These are phyloP conservation scores for Hypercompe scribonia DNA, from an alignment of 2,888 invertebrate species.

Conservation along the genomic window DNA sequence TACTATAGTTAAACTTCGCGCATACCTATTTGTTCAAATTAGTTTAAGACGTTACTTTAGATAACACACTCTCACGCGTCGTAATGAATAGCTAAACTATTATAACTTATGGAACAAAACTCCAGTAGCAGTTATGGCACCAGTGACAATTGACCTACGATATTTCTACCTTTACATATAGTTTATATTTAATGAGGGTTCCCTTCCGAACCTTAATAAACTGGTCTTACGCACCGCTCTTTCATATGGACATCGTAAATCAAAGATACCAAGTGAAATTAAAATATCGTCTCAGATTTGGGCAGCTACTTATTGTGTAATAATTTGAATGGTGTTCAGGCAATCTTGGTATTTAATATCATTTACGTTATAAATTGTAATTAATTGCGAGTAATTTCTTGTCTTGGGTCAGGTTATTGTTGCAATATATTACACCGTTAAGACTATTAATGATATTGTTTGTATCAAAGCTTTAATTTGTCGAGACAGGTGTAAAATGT, in stretches of 20 bases:
- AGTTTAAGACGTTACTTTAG: constrained; percentile 54
- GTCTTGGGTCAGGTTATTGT: constrained; percentile 58
- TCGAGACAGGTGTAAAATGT: constrained; percentile 19
- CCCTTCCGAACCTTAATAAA: constrained; percentile 27
- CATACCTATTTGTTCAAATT: constrained; percentile 49
- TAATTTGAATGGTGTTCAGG: constrained; percentile 55
- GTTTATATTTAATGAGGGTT: constrained; percentile 21
- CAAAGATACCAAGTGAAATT: constrained; percentile 75
- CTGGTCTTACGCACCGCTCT: constrained; percentile 71
- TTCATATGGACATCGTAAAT: constrained; percentile 78
- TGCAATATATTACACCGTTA: constrained; percentile 47
- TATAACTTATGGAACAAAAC: constrained; percentile 62
- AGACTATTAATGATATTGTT: constrained; percentile 50
- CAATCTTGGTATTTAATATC: constrained; percentile 59
- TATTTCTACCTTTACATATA: constrained; percentile 20
- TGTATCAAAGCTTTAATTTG: constrained; percentile 37
- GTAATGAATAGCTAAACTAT: constrained; percentile 67
- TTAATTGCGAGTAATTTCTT: constrained; percentile 63
- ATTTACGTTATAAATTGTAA: constrained; percentile 63
- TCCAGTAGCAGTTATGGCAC: constrained; percentile 52
- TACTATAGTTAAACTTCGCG: constrained; percentile 13
- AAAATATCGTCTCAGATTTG: constrained; percentile 67
- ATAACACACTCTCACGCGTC: constrained; percentile 60
- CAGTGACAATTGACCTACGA: constrained; percentile 47
- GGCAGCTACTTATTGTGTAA: constrained; percentile 55